Percentiles rank a stretch among this genome's conserved stretches.
Conservation (phyloP, 1,140 invertebrate species). For the Hylyphantes graminicola region DNA sequence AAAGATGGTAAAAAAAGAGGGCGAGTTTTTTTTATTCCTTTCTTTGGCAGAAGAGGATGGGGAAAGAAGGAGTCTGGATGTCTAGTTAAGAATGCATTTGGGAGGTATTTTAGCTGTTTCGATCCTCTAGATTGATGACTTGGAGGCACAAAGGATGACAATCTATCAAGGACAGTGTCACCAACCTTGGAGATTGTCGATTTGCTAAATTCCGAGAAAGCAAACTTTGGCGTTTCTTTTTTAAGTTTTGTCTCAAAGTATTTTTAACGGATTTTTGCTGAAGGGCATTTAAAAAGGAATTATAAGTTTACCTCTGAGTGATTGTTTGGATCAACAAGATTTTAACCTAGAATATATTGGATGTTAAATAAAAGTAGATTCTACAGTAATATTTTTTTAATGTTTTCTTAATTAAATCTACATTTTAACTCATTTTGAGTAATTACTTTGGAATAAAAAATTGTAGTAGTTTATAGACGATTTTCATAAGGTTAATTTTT, state of each 20-base stretch:
- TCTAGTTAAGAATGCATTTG: conserved; percentile 59
- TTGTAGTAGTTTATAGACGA: too few relatives aligned
- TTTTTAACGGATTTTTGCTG: not conserved
- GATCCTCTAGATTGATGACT: conserved; percentile 45
- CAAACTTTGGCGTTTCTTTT: conserved; percentile 21
- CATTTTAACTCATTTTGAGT: too few relatives aligned
- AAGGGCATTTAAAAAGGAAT: not conserved
- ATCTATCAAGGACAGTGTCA: conserved; percentile 49
- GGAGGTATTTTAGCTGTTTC: conserved; percentile 56
- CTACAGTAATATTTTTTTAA: too few relatives aligned
- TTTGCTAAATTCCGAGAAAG: conserved; percentile 37
- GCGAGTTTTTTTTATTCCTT: conserved; percentile 28
- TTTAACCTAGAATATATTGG: too few relatives aligned
- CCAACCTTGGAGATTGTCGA: conserved; percentile 41
- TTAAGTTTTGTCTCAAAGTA: not conserved
- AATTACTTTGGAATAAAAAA: too few relatives aligned
- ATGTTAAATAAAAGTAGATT: too few relatives aligned
- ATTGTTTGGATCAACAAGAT: too few relatives aligned
- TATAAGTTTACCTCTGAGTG: too few relatives aligned
- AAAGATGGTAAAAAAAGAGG: conserved; percentile 30
- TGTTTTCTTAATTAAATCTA: too few relatives aligned
- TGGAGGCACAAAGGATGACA: conserved; percentile 39
- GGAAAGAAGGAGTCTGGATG: conserved; percentile 48
- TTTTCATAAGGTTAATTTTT: too few relatives aligned
- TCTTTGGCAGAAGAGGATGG: conserved; percentile 50